Evolutionary conservation across 2,888 invertebrate genomes (phyloP).

Genomic region (Tetheella fluctuosa): DNA sequence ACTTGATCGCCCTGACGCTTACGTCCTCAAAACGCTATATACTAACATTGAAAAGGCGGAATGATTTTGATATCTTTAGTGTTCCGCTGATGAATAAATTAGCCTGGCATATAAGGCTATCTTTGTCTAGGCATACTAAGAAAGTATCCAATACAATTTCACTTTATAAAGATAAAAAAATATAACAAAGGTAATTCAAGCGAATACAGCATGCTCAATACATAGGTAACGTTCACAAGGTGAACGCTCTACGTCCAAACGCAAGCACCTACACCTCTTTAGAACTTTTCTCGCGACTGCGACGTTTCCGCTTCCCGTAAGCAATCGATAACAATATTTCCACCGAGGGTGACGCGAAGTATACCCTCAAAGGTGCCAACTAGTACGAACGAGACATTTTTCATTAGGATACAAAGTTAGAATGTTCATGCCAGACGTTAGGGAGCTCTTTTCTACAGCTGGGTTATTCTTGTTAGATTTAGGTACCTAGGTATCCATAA

Average conservation of each 20-base stretch:
- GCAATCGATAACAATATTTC: constrained; percentile 66
- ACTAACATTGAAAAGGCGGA: constrained; percentile 7
- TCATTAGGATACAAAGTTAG: constrained; percentile 48
- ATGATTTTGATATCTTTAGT: constrained; percentile 11
- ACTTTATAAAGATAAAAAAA: too few species aligned
- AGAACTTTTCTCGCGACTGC: constrained; percentile 48
- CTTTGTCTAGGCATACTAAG: background rate
- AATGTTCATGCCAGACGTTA: constrained; percentile 24
- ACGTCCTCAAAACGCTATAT: constrained; percentile 8
- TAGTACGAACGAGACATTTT: constrained; percentile 41
- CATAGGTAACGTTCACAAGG: background rate
- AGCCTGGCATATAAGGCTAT: background rate
- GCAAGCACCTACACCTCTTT: constrained; percentile 32
- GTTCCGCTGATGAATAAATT: constrained; percentile 20
- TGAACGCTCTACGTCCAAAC: constrained; percentile 43
- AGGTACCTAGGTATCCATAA: background rate
- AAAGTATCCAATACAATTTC: too few species aligned
- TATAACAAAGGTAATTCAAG: too few species aligned
- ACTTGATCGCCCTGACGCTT: constrained; percentile 1
- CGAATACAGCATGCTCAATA: too few species aligned
- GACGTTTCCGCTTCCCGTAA: constrained; percentile 55
- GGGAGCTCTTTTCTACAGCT: constrained; percentile 14
- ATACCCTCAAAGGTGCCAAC: constrained; percentile 21
- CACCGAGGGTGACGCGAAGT: constrained; percentile 40
- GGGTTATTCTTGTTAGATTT: background rate